These are phyloP conservation scores for Orchestia grillus DNA, from an alignment of 1,140 invertebrate genomes.

Conservation along the genomic window DNA sequence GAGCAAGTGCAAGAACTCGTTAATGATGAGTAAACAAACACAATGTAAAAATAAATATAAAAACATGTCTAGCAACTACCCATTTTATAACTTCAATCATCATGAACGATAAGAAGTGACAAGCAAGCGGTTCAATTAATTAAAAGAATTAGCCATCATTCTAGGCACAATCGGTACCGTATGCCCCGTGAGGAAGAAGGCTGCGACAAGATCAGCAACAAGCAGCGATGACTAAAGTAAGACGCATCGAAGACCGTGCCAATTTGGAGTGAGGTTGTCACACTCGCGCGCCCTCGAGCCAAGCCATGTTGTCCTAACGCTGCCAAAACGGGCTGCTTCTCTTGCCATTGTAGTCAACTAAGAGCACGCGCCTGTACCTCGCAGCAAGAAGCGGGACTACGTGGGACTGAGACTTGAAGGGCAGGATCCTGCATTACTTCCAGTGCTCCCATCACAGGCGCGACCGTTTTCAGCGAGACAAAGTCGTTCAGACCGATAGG, in stretches of 20 bases:
- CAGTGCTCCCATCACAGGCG: neutral
- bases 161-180: neutral
- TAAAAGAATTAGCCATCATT: neutral
- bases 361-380: neutral
- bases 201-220: neutral
- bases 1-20: neutral
- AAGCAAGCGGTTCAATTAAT: neutral
- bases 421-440: neutral
- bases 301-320: neutral
- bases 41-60: neutral
- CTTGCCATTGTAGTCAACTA: neutral
- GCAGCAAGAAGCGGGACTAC: neutral
- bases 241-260: neutral
- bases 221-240: neutral
- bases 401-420: neutral
- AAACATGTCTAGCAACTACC: neutral
- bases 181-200: neutral
- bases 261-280: neutral
- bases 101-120: neutral
- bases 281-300: neutral
- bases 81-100: neutral
- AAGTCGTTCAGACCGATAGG: neutral
- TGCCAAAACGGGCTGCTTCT: neutral
- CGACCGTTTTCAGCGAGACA: neutral
- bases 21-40: neutral